These are phyloP conservation scores for Chlorodrepanis virens DNA, from an alignment of 2,113 vertebrate genomes.

Conservation along the genomic window DNA sequence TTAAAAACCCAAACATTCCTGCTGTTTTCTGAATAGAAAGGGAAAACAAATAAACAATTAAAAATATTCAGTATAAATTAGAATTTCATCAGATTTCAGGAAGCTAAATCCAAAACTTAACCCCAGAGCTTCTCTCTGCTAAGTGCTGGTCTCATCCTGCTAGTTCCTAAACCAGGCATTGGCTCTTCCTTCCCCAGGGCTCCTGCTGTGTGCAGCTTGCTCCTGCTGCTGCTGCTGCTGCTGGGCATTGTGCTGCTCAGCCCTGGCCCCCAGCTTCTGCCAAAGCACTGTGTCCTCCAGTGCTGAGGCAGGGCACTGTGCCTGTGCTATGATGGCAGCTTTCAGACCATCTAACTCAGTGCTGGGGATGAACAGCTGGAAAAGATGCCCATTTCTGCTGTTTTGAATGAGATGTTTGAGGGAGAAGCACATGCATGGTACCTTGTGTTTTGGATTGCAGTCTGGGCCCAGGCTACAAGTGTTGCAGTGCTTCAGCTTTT, in stretches of 20 bases:
- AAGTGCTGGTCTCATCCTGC: neutral
- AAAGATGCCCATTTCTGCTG: neutral
- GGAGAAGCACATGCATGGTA: rapidly evolving
- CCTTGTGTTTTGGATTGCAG: neutral
- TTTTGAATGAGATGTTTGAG: neutral
- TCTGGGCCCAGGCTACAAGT: neutral
- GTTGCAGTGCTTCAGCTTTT: neutral
- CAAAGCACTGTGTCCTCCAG: neutral
- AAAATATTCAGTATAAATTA: neutral
- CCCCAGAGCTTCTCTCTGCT: neutral
- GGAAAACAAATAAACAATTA: neutral
- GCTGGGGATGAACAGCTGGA: neutral
- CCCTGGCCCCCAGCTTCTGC: neutral
- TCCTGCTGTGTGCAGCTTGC: neutral
- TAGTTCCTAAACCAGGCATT: neutral
- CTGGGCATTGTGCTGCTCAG: neutral
- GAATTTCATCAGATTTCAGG: neutral
- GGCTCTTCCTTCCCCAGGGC: neutral
- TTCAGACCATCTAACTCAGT: neutral
- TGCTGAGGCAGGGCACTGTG: neutral
- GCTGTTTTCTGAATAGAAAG: neutral
- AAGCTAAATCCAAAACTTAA: neutral
- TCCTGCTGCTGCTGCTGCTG: neutral
- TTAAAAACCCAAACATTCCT: neutral
- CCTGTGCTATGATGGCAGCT: neutral